Percentiles rank a stretch among this genome's conserved stretches.
phyloP scores from a whole-genome alignment of 1,140 invertebrate genomes.

The Homalodisca vitripennis region DNA sequence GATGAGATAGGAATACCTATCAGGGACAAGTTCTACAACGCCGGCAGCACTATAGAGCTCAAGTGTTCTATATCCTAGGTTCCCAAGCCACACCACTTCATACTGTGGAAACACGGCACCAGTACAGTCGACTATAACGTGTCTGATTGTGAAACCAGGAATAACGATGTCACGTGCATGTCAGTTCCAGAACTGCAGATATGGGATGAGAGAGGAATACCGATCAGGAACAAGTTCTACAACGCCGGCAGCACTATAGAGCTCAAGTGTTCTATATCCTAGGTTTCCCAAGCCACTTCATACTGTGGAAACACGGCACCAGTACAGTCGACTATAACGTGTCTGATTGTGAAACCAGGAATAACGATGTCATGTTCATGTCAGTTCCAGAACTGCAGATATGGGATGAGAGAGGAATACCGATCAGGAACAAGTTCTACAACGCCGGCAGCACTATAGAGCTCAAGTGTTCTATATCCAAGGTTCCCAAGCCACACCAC shows the following conservation, averaged over 20 bases:
- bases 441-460: constrained; percentile 85
- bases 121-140: constrained; percentile 82
- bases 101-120: constrained; percentile 75
- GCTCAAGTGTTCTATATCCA: constrained; percentile 75
- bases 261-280: constrained; percentile 78
- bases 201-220: constrained; percentile 73
- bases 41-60: constrained; percentile 81
- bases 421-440: constrained; percentile 81
- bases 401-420: constrained; percentile 73
- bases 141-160: constrained; percentile 79
- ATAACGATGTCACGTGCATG: too few relatives aligned
- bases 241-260: constrained; percentile 85
- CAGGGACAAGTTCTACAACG: constrained; percentile 82
- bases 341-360: constrained; percentile 79
- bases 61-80: constrained; percentile 81
- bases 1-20: constrained; percentile 76
- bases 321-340: constrained; percentile 82
- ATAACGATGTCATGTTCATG: too few relatives aligned
- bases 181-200: constrained; percentile 82
- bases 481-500: constrained; percentile 70
- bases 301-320: constrained; percentile 75
- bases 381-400: constrained; percentile 82
- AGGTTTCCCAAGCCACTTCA: constrained; percentile 74
- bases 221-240: constrained; percentile 81
- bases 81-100: constrained; percentile 70